These are phyloP conservation scores for Hetaerina titia DNA, from an alignment of 2,888 invertebrate genomes.

Conservation along the genomic window DNA sequence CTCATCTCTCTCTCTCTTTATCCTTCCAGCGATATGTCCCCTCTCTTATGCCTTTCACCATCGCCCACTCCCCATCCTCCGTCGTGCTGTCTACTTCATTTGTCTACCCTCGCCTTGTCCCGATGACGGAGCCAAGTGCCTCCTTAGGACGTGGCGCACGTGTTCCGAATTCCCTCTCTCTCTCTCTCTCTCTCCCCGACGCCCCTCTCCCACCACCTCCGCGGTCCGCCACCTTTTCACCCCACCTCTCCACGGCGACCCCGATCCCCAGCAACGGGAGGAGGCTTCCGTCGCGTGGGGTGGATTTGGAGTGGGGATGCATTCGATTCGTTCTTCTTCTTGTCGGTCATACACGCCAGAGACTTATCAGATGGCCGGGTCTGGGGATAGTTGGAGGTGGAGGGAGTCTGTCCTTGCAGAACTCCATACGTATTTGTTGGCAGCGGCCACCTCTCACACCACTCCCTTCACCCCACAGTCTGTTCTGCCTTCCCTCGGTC, in stretches of 20 bases:
- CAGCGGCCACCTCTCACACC: not conserved
- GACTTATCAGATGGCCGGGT: conserved; percentile 52
- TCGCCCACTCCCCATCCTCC: not conserved
- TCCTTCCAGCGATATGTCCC: not conserved
- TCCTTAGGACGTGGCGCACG: conserved; percentile 65
- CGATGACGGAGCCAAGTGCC: conserved; percentile 64
- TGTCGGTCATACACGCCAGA: conserved; percentile 39
- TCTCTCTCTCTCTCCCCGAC: not conserved
- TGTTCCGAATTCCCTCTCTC: conserved; percentile 56
- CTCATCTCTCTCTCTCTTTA: not conserved
- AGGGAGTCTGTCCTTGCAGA: not conserved
- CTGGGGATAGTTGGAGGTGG: not conserved
- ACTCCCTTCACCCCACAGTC: too few species aligned
- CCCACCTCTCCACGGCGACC: not conserved
- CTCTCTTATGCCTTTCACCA: not conserved
- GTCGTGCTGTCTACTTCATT: conserved; percentile 46
- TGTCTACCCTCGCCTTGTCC: conserved; percentile 46
- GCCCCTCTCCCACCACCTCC: not conserved
- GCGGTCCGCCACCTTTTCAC: not conserved
- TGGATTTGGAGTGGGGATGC: not conserved
- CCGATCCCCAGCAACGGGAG: not conserved
- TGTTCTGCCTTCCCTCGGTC: not conserved
- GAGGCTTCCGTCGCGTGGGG: not conserved
- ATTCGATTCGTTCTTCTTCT: conserved; percentile 41
- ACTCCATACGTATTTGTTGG: not conserved